These are phyloP conservation scores for Odocoileus virginianus DNA, from an alignment of 2,113 vertebrate genomes.

Conservation along the genomic window DNA sequence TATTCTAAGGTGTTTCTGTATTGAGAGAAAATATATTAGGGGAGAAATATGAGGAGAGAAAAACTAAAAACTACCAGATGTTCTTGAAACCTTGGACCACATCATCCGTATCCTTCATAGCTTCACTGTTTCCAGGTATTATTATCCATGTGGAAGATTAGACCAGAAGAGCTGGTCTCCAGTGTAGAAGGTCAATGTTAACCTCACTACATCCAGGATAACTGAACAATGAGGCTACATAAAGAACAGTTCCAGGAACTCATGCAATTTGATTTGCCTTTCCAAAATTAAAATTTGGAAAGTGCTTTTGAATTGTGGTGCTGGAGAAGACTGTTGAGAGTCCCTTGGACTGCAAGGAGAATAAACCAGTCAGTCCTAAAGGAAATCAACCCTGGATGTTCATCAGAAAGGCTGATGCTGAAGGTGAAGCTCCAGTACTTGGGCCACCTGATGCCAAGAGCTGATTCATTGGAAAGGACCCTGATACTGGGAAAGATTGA, in stretches of 20 bases:
- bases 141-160: neutral
- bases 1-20: neutral
- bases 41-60: neutral
- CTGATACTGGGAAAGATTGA: neutral
- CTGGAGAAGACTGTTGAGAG: neutral
- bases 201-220: neutral
- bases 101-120: neutral
- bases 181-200: neutral
- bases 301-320: neutral
- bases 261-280: neutral
- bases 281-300: neutral
- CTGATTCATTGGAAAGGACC: neutral
- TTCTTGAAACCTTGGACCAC: neutral
- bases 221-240: neutral
- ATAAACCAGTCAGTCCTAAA: neutral
- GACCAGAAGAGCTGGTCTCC: neutral
- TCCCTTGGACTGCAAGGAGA: neutral
- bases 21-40: neutral
- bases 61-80: neutral
- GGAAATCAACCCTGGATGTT: neutral
- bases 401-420: neutral
- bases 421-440: neutral
- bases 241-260: neutral
- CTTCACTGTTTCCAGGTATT: neutral
- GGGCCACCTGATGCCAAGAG: neutral